These are phyloP conservation scores for Antigone vipio DNA, from an alignment of 2,113 vertebrate genomes.

Conservation along the genomic window DNA sequence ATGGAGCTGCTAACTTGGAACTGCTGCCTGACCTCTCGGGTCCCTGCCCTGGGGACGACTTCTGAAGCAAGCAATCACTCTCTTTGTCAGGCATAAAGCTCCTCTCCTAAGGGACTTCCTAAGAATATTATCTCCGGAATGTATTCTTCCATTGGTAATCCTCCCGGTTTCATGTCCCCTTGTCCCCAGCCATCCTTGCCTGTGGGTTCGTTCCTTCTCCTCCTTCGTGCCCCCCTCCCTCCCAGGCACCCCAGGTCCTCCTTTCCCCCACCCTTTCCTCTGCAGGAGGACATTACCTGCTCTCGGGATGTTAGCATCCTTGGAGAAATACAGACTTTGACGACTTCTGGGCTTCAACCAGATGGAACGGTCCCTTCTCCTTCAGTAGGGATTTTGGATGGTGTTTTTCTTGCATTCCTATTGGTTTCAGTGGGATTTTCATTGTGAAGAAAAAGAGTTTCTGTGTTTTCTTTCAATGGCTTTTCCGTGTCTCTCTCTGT, in stretches of 20 bases:
- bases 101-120: not conserved
- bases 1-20: not conserved
- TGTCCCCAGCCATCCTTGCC: not conserved
- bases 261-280: not conserved
- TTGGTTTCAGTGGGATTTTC: not conserved
- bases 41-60: slow-evolving; percentile 18
- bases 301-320: not conserved
- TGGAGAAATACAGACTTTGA: not conserved
- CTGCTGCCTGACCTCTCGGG: not conserved
- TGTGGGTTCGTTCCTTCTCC: not conserved
- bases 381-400: not conserved
- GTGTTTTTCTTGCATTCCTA: not conserved
- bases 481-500: not conserved
- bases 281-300: not conserved
- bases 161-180: not conserved
- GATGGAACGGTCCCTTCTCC: not conserved
- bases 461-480: not conserved
- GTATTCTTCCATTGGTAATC: slow-evolving; percentile 34
- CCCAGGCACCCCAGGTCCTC: not conserved
- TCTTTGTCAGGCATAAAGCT: slow-evolving; percentile 18
- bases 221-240: not conserved
- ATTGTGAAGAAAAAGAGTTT: not conserved
- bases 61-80: slow-evolving; percentile 19
- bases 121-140: not conserved
- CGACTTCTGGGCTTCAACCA: not conserved